These are phyloP conservation scores for Theonella swinhoei DNA, from an alignment of 37 sponge, comb jelly and placozoan genomes.

Conservation along the genomic window DNA sequence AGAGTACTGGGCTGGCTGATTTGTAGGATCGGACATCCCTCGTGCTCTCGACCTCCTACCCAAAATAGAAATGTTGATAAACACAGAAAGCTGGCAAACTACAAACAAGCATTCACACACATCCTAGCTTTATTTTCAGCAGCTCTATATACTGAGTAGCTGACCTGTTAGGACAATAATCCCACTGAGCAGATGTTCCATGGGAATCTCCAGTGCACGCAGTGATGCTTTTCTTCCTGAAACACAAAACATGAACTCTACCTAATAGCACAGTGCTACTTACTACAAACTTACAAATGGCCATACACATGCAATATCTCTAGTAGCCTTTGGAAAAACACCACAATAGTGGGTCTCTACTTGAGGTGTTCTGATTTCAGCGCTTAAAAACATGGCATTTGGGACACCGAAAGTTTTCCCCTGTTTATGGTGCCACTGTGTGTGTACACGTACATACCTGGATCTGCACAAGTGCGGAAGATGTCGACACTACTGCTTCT, in stretches of 20 bases:
- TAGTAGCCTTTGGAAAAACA: not conserved
- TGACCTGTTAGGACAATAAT: slow-evolving; percentile 68
- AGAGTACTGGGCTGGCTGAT: slow-evolving; percentile 37
- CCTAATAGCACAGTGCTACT: not conserved
- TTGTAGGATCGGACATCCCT: slow-evolving; percentile 54
- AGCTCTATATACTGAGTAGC: too few species aligned
- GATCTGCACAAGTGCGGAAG: slow-evolving; percentile 25
- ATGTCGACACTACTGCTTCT: not conserved
- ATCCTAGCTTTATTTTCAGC: too few species aligned
- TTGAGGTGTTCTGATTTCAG: too few species aligned
- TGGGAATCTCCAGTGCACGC: slow-evolving; percentile 66
- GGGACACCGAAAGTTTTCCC: too few species aligned
- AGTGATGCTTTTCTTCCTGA: slow-evolving; percentile 58
- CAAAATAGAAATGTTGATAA: too few species aligned
- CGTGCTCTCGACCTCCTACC: slow-evolving; percentile 76
- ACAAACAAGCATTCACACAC: too few species aligned
- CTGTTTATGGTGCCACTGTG: too few species aligned
- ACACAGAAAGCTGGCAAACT: too few species aligned
- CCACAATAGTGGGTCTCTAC: not conserved
- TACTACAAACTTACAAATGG: not conserved
- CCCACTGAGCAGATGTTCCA: slow-evolving; percentile 76
- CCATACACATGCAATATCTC: too few species aligned
- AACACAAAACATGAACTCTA: not conserved
- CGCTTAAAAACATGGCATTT: not conserved
- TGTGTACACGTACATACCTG: slow-evolving; percentile 11